These are phyloP conservation scores for Campylomormyrus tamandua DNA, from an alignment of 2,113 vertebrate genomes.

Conservation along the genomic window DNA sequence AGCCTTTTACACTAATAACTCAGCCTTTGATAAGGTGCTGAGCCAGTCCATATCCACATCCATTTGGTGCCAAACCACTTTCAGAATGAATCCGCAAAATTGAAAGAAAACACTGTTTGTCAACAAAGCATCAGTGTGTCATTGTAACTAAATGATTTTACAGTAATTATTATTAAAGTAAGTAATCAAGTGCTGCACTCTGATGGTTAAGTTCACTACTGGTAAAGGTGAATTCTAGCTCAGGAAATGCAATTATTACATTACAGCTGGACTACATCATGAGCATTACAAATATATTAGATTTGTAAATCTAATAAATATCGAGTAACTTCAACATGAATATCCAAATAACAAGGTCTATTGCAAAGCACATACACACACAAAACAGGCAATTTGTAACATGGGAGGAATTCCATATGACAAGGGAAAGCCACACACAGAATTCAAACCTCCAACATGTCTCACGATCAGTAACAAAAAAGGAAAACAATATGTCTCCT, in stretches of 20 bases:
- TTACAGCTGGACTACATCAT: background rate
- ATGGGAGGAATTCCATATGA: background rate
- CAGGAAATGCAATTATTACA: background rate
- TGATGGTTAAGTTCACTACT: background rate
- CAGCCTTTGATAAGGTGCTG: background rate
- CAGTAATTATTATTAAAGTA: background rate
- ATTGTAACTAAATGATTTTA: background rate
- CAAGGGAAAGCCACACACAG: background rate
- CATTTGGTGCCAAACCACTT: background rate
- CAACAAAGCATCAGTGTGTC: background rate
- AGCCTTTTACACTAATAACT: background rate
- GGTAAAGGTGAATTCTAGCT: background rate
- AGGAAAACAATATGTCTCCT: background rate
- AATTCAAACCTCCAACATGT: background rate
- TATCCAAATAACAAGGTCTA: background rate
- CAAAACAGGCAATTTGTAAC: background rate
- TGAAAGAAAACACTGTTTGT: background rate
- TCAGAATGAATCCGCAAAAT: background rate
- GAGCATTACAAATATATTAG: background rate
- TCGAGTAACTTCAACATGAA: background rate
- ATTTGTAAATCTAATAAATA: background rate
- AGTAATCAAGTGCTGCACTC: background rate
- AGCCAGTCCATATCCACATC: background rate
- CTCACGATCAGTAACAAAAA: background rate
- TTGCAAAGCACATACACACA: background rate